Base-by-base conservation (phyloP, 2,113 vertebrate genomes). In the Myotis lucifugus region DNA sequence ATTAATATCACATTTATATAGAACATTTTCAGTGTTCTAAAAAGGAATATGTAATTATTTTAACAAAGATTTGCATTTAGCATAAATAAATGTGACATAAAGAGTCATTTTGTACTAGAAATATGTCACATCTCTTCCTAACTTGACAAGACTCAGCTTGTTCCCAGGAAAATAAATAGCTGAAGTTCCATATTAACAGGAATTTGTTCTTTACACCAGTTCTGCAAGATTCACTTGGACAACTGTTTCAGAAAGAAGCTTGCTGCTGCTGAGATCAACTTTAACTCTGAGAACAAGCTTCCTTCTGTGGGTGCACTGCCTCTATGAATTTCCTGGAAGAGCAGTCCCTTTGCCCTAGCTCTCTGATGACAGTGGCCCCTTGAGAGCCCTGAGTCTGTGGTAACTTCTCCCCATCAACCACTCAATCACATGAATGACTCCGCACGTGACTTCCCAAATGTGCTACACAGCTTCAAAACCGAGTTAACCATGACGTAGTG, bases 51-150 rank as follows among this genome's bases (percentile, higher is more conserved):
- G 32, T 86, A 77, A 69, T 83, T 90, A 85, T 50, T 87, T 90
- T 85, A 96, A 88, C 46, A 83, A 88, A 61, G 37, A 74, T 79
- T 78, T 50, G 4, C 46, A 88, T 86, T 85, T 93, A 84, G 84
- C 67, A 76, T 48, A 93, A 67, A 79, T 91, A 94, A 93, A 77
- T 85, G 11, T 29, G 32, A 12, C 54, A 70, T 25, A 81, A 59
- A 66, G 4, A 67, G 79, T 95, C n/a, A 72, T 77, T 91, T 85
- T 81, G 5, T 87, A 54, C 76, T 54, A 91, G 54, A 70, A 92
- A 85, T 61, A 82, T 8, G 18, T 90, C 42, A 18, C 73, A 92
- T 77, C 95, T 85, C 37, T 79, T 94, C 54, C 82, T 81, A 78
- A 37, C 23, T 34, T 46, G 52, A 76, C 64, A 94, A 95, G 42